phyloP scores from a whole-genome alignment of 2,797 vertebrate species.

The Onychomys arenicola region DNA sequence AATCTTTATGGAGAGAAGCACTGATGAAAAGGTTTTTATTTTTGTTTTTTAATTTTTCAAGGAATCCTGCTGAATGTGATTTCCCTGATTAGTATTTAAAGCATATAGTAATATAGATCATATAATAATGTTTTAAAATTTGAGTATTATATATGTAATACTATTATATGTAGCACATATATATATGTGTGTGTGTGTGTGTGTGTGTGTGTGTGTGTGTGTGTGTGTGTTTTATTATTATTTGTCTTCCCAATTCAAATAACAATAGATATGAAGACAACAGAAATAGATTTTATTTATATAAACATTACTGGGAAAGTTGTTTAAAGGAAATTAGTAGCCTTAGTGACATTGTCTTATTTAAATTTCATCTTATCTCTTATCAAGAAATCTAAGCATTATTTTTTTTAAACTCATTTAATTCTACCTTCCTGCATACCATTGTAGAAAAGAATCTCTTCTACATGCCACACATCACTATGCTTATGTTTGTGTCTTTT shows the following conservation, averaged over 20 bases:
- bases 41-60: not conserved
- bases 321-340: not conserved
- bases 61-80: not conserved
- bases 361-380: not conserved
- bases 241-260: not conserved
- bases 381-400: not conserved
- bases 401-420: not conserved
- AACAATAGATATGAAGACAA: not conserved
- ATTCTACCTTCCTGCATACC: not conserved
- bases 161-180: too few species aligned
- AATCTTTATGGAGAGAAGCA: not conserved
- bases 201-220: too few species aligned
- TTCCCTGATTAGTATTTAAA: constrained; percentile 49
- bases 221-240: too few species aligned
- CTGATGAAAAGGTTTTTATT: not conserved
- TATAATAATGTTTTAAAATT: not conserved
- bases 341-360: not conserved
- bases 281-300: not conserved
- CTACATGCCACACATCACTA: not conserved
- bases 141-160: too few species aligned
- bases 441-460: not conserved
- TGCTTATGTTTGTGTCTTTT: not conserved
- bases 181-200: too few species aligned
- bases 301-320: not conserved
- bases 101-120: not conserved